Evolutionary conservation across 2,797 vertebrate species (phyloP), one percentile per base, ranked within the genome.

Genomic region (Pseudochirops cupreus): DNA sequence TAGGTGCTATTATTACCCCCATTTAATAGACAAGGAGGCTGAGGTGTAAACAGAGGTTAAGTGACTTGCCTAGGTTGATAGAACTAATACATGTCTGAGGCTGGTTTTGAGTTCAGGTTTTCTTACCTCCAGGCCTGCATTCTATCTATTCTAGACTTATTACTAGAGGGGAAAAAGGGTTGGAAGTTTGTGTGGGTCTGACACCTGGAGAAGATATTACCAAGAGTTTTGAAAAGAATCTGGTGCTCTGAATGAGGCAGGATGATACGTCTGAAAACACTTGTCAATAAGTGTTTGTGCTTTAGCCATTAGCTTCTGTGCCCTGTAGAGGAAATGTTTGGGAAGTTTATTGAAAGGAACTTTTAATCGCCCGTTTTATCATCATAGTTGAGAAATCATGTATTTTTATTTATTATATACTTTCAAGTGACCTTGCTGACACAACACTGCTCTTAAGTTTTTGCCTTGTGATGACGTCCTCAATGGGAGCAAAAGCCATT

Each of bases 111-210:
- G 24, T 10, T 87, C 9, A 50, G 39, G 39, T 87, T 39, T 50
- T 87, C 39, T 46, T 46, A 21, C 46, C 74, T 87, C 74, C 21
- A 87, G 13, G 9, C 9, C 39, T 50, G 3, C 7, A 87, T 9
- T 87, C 5, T 12, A 4, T 50, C 92, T 82, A 29, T 57, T 33
- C 5, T 13, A n/a, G 21, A 0, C 39, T 31, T 91, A 10, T 26
- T 55, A 21, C 0, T 29, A 0, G 90, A 74, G 46, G 67, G 57
- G 67, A 59, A 67, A 82, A 46, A 59, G 14, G 4, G 12, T 56
- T 93, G 87, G 58, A 54, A n/a, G 3, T 93, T 92, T 93, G 7
- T 93, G 53, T 94, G 11, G 95, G 91, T 52, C 93, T 95, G 24
- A 94, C 90, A 91, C 91, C 74, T 58, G 54, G 2, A 93, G 62